Conservation (phyloP, 1,140 invertebrate genomes). For the Drosophila sp. region DNA sequence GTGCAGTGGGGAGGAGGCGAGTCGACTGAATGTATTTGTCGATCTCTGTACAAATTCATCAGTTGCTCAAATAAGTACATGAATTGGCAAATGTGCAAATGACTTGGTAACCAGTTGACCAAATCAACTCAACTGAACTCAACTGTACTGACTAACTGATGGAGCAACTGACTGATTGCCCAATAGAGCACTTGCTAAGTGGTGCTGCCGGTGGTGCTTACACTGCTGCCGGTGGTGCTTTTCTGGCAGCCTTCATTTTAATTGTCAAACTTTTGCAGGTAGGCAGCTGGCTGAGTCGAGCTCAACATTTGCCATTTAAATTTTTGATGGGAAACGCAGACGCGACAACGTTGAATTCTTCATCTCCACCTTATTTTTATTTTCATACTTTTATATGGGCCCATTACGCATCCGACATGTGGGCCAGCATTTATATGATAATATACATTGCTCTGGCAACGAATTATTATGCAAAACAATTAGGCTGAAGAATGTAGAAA, state of each 20-base stretch:
- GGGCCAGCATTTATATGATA: conserved; percentile 34
- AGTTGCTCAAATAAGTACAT: conserved; percentile 52
- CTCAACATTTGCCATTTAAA: conserved; percentile 50
- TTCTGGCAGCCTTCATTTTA: conserved; percentile 44
- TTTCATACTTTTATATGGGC: conserved; percentile 56
- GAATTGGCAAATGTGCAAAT: conserved; percentile 37
- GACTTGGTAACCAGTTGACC: conserved; percentile 27
- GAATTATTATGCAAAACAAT: conserved; percentile 44
- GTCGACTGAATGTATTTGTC: conserved; percentile 2
- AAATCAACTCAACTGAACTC: conserved; percentile 9
- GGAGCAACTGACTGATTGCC: conserved; percentile 38
- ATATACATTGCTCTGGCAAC: conserved; percentile 1
- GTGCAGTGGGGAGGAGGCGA: no score
- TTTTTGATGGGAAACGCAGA: conserved; percentile 69
- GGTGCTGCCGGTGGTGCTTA: neutral
- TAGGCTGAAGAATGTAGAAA: conserved; percentile 35
- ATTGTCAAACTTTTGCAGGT: conserved; percentile 64
- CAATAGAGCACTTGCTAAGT: conserved; percentile 23
- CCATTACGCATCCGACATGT: conserved; percentile 50
- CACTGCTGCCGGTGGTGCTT: neutral
- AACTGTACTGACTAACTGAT: conserved; percentile 24
- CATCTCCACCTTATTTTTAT: neutral
- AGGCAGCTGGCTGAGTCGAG: conserved; percentile 29
- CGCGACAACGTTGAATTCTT: conserved; percentile 46
- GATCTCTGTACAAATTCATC: conserved; percentile 48